These are phyloP conservation scores for Phoeniculus purpureus DNA, from an alignment of 2,797 vertebrate species.

Conservation along the genomic window DNA sequence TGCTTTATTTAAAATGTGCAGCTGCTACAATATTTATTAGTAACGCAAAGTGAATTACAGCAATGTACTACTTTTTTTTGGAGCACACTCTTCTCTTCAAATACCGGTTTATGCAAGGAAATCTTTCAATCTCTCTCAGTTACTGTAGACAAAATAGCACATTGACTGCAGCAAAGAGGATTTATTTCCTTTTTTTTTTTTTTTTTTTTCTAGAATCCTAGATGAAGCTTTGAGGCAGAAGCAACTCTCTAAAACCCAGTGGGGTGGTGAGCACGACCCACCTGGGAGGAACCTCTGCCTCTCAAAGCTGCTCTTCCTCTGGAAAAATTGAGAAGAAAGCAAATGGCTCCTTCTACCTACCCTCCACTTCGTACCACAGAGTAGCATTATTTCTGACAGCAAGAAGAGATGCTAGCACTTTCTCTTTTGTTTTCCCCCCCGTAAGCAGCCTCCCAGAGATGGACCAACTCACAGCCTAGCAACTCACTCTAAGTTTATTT, in stretches of 20 bases:
- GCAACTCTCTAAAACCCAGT: no score
- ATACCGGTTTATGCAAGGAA: background rate
- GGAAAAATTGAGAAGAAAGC: background rate
- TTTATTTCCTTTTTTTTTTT: background rate
- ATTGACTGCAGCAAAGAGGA: background rate
- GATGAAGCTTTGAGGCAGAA: background rate
- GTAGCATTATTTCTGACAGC: background rate
- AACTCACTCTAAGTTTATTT: background rate
- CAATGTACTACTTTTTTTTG: background rate
- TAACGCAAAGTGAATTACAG: background rate
- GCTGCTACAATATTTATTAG: background rate
- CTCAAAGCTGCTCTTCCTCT: background rate
- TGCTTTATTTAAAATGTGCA: background rate
- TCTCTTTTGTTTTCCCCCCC: background rate
- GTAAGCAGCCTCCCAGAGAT: background rate
- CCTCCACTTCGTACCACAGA: background rate
- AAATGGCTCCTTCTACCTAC: background rate
- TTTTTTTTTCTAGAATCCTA: background rate
- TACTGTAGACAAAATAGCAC: background rate
- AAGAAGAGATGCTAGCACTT: background rate
- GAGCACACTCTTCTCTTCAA: background rate
- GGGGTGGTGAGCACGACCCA: fast-evolving
- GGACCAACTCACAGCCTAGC: background rate
- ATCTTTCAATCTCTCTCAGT: background rate
- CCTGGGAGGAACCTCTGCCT: fast-evolving